phyloP scores from a whole-genome alignment of 2,113 vertebrate genomes.

The Puma concolor region DNA sequence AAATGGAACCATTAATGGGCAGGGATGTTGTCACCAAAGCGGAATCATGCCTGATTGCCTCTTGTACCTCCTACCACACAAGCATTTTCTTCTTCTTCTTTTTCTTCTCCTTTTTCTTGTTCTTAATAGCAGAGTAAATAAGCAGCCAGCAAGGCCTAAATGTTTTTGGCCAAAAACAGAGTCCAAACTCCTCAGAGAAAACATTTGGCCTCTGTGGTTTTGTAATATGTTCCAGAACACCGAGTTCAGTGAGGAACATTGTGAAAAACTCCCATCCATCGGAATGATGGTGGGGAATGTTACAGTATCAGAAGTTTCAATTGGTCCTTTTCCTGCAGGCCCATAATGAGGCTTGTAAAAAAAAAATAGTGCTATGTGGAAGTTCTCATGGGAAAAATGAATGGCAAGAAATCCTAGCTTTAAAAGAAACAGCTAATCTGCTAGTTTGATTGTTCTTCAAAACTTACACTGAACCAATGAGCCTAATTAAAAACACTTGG shows the following conservation, averaged over 20 bases:
- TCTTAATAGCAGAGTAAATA: slow-evolving; percentile 88
- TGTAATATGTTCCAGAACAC: slow-evolving; percentile 92
- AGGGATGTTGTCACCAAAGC: slow-evolving; percentile 87
- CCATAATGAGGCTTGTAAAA: slow-evolving; percentile 85
- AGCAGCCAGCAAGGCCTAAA: slow-evolving; percentile 88
- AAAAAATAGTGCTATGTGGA: slow-evolving; percentile 86
- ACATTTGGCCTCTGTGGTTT: slow-evolving; percentile 92
- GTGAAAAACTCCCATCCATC: slow-evolving; percentile 88
- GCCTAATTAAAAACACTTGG: slow-evolving; percentile 92
- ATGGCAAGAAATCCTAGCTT: slow-evolving; percentile 90
- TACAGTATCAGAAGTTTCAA: slow-evolving; percentile 89
- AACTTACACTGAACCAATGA: slow-evolving; percentile 91
- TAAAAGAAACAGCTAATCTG: slow-evolving; percentile 91
- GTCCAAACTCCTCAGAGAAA: slow-evolving; percentile 90
- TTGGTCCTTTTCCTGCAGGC: slow-evolving; percentile 89
- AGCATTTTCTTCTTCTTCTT: slow-evolving; percentile 75
- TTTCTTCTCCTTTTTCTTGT: slow-evolving; percentile 81
- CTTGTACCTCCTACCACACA: slow-evolving; percentile 81
- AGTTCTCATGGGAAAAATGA: slow-evolving; percentile 93
- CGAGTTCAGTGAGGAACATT: slow-evolving; percentile 88
- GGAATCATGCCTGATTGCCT: slow-evolving; percentile 84
- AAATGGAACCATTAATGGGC: slow-evolving; percentile 88
- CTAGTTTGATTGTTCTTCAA: slow-evolving; percentile 92
- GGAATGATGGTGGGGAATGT: slow-evolving; percentile 88
- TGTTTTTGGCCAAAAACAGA: slow-evolving; percentile 89